Base-by-base conservation (phyloP, 2,797 vertebrate species). In the Astyanax mexicanus region DNA sequence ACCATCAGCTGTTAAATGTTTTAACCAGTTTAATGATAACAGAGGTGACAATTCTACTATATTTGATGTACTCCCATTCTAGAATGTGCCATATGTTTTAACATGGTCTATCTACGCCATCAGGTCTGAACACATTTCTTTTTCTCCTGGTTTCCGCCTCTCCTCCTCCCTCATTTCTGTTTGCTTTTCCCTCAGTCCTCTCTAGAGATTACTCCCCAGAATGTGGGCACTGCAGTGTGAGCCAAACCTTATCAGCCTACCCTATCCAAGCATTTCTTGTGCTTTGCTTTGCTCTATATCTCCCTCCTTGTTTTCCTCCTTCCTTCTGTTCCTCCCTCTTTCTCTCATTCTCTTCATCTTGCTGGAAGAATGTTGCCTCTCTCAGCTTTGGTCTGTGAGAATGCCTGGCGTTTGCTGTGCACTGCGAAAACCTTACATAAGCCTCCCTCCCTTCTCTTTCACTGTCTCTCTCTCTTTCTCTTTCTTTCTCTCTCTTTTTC, bases 361-460 rank as follows among this genome's bases (percentile, higher is more conserved):
- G 45, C 35, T 23, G 5, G 23, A 10, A 13, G 44, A 49, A 13
- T 49, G 42, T 35, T 51, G 27, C 51, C 21, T 71, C 32, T 72
- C 52, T 29, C 37, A 27, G 10, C 11, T 58, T 32, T 25, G 23
- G 45, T 73, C 38, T 52, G 37, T 64, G 45, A 54, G 44, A 42
- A 65, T 54, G 61, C 44, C 77, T 75, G 13, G 68, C 60, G 38
- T 62, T 70, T 60, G 13, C 17, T 60, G 19, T 60, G 62, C 37
- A 57, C 69, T 17, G 62, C 69, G 62, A 81, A 51, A 75, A 25
- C 23, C 73, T 82, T 82, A 82, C 65, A 78, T 77, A 82, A 80
- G 52, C 51, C 37, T 25, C 62, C 69, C 52, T 66, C 27, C 67
- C 58, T 45, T 69, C 49, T 58, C 35, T 21, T 6, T 35, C 47